Evolutionary conservation across 2,113 vertebrate species (phyloP).

Genomic region (Bos javanicus): DNA sequence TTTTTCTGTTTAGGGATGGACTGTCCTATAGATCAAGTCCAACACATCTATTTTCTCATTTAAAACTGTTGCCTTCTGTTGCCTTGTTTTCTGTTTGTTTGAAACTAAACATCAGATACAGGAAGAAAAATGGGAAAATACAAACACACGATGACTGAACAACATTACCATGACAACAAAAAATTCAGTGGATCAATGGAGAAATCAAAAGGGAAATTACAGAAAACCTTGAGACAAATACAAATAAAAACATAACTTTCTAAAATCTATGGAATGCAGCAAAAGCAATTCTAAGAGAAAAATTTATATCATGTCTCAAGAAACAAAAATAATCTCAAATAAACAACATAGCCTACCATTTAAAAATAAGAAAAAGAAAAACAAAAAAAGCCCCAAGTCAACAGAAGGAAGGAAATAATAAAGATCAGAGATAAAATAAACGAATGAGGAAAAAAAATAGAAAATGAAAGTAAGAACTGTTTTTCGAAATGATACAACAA

Average conservation of each 20-base stretch:
- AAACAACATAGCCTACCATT: neutral
- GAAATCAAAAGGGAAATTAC: neutral
- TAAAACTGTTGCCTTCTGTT: neutral
- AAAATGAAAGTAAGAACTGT: neutral
- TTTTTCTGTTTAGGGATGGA: neutral
- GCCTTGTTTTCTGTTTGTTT: neutral
- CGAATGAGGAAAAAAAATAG: neutral
- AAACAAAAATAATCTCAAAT: neutral
- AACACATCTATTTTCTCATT: neutral
- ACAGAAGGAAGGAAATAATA: neutral
- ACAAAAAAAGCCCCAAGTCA: neutral
- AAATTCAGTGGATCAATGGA: neutral
- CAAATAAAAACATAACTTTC: neutral
- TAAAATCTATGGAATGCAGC: neutral
- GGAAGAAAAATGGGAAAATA: neutral
- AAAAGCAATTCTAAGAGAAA: neutral
- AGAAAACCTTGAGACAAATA: neutral
- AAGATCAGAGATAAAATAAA: neutral
- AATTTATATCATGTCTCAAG: neutral
- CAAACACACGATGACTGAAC: neutral
- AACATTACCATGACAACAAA: neutral
- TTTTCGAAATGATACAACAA: neutral
- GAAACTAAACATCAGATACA: neutral
- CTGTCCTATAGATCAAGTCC: neutral
- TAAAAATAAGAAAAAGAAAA: neutral